Conservation (phyloP, 2,113 vertebrate species). For the Pterocles burchelli region DNA sequence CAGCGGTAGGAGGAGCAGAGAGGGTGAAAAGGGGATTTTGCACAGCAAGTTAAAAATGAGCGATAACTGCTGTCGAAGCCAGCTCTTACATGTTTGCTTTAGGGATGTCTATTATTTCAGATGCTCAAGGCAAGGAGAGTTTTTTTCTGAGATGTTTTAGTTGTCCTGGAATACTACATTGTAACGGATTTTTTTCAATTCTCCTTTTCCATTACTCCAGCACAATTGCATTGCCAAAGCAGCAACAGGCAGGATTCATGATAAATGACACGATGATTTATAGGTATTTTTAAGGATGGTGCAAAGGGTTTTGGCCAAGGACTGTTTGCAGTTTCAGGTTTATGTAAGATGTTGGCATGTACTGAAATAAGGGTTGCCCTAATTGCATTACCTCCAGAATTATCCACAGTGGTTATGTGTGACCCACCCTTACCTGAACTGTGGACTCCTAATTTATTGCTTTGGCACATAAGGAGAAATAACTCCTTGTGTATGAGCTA, state of each 20-base stretch:
- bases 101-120: conserved; percentile 34
- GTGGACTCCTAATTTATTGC: neutral
- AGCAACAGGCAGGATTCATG: neutral
- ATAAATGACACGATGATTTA: neutral
- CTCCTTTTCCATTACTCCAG: conserved; percentile 18
- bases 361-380: neutral
- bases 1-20: neutral
- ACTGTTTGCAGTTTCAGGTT: neutral
- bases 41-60: neutral
- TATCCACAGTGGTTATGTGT: rapidly evolving
- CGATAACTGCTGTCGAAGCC: neutral
- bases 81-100: neutral
- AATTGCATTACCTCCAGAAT: neutral
- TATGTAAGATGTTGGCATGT: neutral
- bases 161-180: neutral
- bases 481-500: neutral
- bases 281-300: neutral
- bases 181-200: neutral
- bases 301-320: neutral
- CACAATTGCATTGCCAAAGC: neutral
- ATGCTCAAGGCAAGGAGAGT: neutral
- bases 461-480: neutral
- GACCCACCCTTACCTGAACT: neutral
- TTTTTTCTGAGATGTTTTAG: neutral
- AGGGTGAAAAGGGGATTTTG: neutral